These are phyloP conservation scores for Brevipalpus yothersi DNA, from an alignment of 1,140 invertebrate species.

Conservation along the genomic window DNA sequence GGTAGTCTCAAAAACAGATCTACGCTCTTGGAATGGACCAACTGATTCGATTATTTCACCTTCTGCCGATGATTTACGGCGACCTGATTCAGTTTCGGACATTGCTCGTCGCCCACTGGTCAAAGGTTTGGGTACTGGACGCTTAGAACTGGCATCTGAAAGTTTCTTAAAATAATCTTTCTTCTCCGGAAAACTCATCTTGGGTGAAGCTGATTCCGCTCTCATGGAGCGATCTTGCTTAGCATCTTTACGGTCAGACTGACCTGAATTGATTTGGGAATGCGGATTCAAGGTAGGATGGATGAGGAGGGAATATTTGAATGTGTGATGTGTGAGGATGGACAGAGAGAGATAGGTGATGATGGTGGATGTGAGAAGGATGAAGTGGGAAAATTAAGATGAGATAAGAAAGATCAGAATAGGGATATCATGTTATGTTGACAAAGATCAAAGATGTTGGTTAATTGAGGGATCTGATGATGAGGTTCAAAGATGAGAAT, in stretches of 20 bases:
- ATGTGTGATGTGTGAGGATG: too few relatives aligned
- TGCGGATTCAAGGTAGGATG: too few relatives aligned
- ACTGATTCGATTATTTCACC: neutral
- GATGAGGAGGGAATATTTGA: too few relatives aligned
- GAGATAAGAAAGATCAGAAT: too few relatives aligned
- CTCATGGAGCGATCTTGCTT: too few relatives aligned
- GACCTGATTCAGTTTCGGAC: neutral
- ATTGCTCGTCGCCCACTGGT: neutral
- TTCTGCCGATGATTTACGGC: neutral
- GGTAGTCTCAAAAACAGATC: neutral
- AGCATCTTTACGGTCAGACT: too few relatives aligned
- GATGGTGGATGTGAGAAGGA: neutral
- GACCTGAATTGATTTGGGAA: too few relatives aligned
- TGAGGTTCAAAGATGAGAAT: too few relatives aligned
- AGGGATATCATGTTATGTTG: too few relatives aligned
- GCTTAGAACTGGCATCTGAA: neutral
- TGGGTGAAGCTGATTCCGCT: neutral
- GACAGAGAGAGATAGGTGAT: neutral
- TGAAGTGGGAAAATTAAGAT: neutral
- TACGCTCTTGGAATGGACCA: neutral
- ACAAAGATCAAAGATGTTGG: too few relatives aligned
- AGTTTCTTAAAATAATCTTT: constrained; percentile 2
- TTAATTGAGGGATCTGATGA: too few relatives aligned
- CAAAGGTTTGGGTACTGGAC: neutral
- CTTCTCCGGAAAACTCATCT: constrained; percentile 1